Conservation (phyloP, 1,140 invertebrate genomes). For the Aphelenchoides avenae region DNA sequence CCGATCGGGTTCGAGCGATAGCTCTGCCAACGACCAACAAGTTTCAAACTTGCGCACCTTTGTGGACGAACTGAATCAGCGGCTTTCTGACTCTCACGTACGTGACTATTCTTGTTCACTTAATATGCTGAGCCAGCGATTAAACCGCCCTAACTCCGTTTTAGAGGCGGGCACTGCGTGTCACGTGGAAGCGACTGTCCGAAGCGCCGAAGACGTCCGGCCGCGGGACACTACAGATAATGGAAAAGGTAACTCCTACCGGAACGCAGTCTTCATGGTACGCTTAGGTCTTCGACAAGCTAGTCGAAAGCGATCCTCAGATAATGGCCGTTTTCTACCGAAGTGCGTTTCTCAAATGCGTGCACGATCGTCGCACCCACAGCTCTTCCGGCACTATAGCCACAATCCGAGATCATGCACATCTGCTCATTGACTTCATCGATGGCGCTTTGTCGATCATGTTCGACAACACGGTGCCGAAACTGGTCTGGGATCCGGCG, state of each 20-base stretch:
- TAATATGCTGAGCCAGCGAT: too few relatives aligned
- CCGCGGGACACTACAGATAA: slow-evolving; percentile 52
- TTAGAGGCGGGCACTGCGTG: slow-evolving; percentile 50
- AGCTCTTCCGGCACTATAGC: slow-evolving; percentile 35
- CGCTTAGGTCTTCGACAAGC: slow-evolving; percentile 43
- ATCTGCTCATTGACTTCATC: slow-evolving; percentile 52
- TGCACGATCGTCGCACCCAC: slow-evolving; percentile 38
- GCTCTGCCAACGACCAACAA: too few relatives aligned
- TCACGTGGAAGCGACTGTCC: slow-evolving; percentile 53
- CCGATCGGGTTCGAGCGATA: too few relatives aligned
- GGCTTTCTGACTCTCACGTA: too few relatives aligned
- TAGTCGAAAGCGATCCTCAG: slow-evolving; percentile 38
- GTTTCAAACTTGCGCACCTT: too few relatives aligned
- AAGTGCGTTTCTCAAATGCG: slow-evolving; percentile 48
- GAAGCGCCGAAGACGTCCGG: slow-evolving; percentile 57
- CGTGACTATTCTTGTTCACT: too few relatives aligned
- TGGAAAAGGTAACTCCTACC: slow-evolving; percentile 50
- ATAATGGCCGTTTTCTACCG: slow-evolving; percentile 52
- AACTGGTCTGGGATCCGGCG: slow-evolving; percentile 47
- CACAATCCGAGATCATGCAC: slow-evolving; percentile 50
- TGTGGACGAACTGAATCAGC: too few relatives aligned
- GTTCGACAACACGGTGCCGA: slow-evolving; percentile 41
- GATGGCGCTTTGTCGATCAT: slow-evolving; percentile 44
- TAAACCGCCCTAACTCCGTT: too few relatives aligned
- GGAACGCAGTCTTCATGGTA: slow-evolving; percentile 21